These are phyloP conservation scores for Serilophus lunatus DNA, from an alignment of 2,113 vertebrate genomes.

Conservation along the genomic window DNA sequence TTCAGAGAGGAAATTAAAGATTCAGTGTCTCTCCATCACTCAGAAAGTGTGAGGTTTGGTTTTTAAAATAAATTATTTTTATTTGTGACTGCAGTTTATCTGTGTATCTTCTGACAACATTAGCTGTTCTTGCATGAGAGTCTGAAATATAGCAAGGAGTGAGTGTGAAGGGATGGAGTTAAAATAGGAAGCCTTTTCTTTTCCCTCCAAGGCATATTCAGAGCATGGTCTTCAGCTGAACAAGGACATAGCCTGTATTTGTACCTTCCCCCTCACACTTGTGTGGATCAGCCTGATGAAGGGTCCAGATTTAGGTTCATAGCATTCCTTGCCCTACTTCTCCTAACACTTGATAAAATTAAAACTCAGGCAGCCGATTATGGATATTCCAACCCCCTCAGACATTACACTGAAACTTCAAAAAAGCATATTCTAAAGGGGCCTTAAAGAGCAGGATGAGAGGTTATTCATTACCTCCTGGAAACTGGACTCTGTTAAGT, in stretches of 20 bases:
- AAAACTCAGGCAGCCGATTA: slow-evolving; percentile 25
- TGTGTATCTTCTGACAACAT: background rate
- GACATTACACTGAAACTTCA: slow-evolving; percentile 33
- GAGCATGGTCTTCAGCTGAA: background rate
- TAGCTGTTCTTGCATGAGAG: background rate
- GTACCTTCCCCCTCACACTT: background rate
- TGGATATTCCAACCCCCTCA: background rate
- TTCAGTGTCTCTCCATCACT: slow-evolving; percentile 11
- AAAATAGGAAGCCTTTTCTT: slow-evolving; percentile 21
- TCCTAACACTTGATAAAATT: slow-evolving; percentile 37
- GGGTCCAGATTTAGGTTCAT: slow-evolving; percentile 21
- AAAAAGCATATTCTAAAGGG: slow-evolving; percentile 20
- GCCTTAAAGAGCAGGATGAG: slow-evolving; percentile 39
- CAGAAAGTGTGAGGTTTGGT: slow-evolving; percentile 4
- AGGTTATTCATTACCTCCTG: slow-evolving; percentile 54
- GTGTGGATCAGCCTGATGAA: slow-evolving; percentile 1
- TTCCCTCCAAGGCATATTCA: background rate
- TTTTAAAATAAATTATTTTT: slow-evolving; percentile 26
- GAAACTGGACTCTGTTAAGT: slow-evolving; percentile 19
- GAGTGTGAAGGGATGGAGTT: background rate
- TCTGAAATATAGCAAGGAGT: background rate
- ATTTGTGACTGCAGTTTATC: background rate
- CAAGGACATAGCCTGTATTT: background rate
- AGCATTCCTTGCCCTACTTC: slow-evolving; percentile 15
- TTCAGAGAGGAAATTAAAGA: slow-evolving; percentile 34